Conservation (phyloP, 2,113 vertebrate species). For the Gopherus evgoodei region DNA sequence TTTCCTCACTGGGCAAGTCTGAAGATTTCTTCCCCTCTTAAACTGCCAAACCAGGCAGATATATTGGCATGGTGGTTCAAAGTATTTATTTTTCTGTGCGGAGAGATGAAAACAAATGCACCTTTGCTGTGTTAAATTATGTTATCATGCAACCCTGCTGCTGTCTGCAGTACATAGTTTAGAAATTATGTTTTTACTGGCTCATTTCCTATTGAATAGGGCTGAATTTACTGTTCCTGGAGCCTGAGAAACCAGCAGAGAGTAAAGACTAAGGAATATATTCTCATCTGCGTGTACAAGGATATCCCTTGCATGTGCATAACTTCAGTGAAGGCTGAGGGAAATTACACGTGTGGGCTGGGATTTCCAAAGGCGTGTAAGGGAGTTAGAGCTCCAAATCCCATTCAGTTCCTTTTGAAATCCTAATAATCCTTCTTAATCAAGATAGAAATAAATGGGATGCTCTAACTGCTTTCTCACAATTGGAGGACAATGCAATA, state of each 20-base stretch:
- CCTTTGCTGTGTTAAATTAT: neutral
- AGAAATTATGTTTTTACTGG: neutral
- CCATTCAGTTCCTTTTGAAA: neutral
- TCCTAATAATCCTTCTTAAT: neutral
- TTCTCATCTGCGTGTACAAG: neutral
- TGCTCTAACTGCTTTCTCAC: neutral
- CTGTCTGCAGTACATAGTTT: neutral
- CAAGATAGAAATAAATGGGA: neutral
- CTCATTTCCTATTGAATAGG: neutral
- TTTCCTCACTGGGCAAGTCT: neutral
- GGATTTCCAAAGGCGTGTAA: neutral
- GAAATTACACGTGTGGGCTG: neutral
- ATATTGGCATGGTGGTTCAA: conserved; percentile 24
- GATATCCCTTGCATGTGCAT: neutral
- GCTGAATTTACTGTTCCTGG: neutral
- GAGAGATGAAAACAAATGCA: neutral
- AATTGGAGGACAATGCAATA: neutral
- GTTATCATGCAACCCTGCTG: neutral
- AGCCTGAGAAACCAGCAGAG: neutral
- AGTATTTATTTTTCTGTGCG: conserved; percentile 18
- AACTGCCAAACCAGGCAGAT: neutral
- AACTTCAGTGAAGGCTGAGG: neutral
- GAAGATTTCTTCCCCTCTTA: conserved; percentile 5
- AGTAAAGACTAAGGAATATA: neutral
- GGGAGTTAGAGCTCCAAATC: neutral